Evolutionary conservation across 2,888 invertebrate species (phyloP).

Genomic region (Tanytarsus gracilentus): DNA sequence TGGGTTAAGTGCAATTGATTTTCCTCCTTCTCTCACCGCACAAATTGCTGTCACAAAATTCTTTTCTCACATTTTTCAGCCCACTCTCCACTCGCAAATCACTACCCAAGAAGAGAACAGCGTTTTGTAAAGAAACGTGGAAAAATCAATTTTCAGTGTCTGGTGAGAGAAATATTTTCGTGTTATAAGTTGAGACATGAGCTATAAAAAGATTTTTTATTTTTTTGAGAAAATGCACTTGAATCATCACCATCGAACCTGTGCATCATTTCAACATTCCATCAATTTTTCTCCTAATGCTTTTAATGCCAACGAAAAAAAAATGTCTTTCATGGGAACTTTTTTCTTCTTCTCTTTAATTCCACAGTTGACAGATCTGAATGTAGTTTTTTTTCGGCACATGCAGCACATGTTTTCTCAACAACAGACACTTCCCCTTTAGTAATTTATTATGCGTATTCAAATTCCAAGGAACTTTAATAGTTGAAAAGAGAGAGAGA

Average conservation of each 20-base stretch:
- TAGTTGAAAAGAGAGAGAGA: neutral
- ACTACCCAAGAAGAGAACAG: neutral
- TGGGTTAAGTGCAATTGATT: conserved; percentile 28
- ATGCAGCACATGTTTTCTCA: neutral
- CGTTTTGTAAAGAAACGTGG: neutral
- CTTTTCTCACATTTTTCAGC: no score
- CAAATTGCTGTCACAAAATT: no score
- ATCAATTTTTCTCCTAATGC: neutral
- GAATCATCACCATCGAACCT: neutral
- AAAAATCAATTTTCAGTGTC: conserved; percentile 28
- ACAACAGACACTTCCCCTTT: neutral
- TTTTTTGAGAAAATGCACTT: neutral
- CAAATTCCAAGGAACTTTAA: conserved; percentile 14
- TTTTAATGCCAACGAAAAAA: neutral
- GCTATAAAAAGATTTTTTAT: no score
- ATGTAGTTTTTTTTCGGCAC: neutral
- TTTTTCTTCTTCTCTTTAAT: no score
- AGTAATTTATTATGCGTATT: conserved; percentile 17
- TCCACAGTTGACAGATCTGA: no score
- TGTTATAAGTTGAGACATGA: no score
- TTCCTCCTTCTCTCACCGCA: neutral
- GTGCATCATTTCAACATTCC: neutral
- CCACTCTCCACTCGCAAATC: neutral
- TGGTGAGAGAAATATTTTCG: neutral
- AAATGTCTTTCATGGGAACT: neutral